Evolutionary conservation across 1,140 invertebrate genomes (phyloP).

Genomic region (Ephestia elutella): DNA sequence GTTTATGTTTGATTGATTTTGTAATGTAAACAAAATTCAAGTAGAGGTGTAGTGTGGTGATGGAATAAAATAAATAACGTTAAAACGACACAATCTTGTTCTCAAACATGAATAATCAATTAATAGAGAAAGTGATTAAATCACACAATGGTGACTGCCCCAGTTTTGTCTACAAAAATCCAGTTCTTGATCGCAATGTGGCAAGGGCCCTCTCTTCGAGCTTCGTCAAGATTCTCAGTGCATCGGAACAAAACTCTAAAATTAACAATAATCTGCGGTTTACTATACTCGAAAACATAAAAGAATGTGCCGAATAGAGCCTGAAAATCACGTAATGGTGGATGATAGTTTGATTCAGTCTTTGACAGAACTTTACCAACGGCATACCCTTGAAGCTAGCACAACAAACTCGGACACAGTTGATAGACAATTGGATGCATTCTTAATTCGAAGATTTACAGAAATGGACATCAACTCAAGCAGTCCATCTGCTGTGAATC

Average conservation of each 20-base stretch:
- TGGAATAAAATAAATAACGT: too few species aligned
- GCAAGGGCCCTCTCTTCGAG: slow-evolving; percentile 45
- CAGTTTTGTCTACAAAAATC: slow-evolving; percentile 40
- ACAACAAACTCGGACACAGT: slow-evolving; percentile 3
- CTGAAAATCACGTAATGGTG: slow-evolving; percentile 36
- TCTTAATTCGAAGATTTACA: slow-evolving; percentile 41
- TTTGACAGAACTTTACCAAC: slow-evolving; percentile 32
- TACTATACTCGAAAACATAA: slow-evolving; percentile 42
- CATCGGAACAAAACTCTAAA: slow-evolving; percentile 30
- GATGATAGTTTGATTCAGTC: slow-evolving; percentile 39
- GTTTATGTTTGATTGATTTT: too few species aligned
- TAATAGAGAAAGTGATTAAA: slow-evolving; percentile 50
- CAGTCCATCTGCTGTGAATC: slow-evolving; percentile 27
- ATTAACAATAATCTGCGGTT: slow-evolving; percentile 36
- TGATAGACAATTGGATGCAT: slow-evolving; percentile 40
- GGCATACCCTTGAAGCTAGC: slow-evolving; percentile 16
- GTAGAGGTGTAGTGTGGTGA: too few species aligned
- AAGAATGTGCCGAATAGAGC: slow-evolving; percentile 40
- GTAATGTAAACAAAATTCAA: too few species aligned
- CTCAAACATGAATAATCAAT: slow-evolving; percentile 44
- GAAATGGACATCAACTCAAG: slow-evolving; percentile 28
- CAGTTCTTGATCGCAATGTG: slow-evolving; percentile 47
- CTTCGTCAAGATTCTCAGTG: slow-evolving; percentile 47
- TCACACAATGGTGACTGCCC: slow-evolving; percentile 37
- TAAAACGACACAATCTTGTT: background rate